Base-by-base conservation (phyloP, 2,797 vertebrate genomes). In the Lepidocolaptes lacrymiger region DNA sequence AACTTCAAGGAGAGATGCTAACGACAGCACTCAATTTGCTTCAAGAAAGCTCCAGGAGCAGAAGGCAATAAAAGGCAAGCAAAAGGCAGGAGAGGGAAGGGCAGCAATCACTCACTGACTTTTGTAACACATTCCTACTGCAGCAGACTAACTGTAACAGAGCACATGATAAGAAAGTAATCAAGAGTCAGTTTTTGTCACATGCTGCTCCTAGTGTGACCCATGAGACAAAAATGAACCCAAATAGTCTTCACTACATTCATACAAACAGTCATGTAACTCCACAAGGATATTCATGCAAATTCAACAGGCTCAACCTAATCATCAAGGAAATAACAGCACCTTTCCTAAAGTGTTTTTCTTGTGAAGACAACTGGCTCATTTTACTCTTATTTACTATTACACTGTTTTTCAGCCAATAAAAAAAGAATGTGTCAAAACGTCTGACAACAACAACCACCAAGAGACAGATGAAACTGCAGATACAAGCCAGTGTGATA, bases 341-440 rank as follows among this genome's bases (percentile, higher is more conserved):
- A 61, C 64, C 59, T 63, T 73, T 64, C 46, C 71, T 49, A 9
- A 86, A 54, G 27, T 43, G 37, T 63, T 91, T 71, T 82, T n/a
- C 64, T 76, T 74, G 27, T 77, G 75, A 83, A 83, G 68, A 72
- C 14, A 80, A 85, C 72, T 20, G 54, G 12, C 46, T 93, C 34
- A 14, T 94, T 94, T 88, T 63, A 61, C 76, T 81, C 36, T 86
- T 93, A 83, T 85, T 96, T 93, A 89, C 43, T 93, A 61, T 68
- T 88, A 32, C 22, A 49, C 51, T 93, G 32, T 34, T 71, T 89
- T 91, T 87, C 46, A 91, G 64, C 12, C 56, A 85, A 59, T 61
- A 89, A 83, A 95, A 95, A 72, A 11, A 66, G 68, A 85, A 91
- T 41, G 22, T 92, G 78, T 88, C 91, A 92, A 80, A 85, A 72